These are phyloP conservation scores for Sesia apiformis DNA, from an alignment of 2,888 invertebrate genomes.

Conservation along the genomic window DNA sequence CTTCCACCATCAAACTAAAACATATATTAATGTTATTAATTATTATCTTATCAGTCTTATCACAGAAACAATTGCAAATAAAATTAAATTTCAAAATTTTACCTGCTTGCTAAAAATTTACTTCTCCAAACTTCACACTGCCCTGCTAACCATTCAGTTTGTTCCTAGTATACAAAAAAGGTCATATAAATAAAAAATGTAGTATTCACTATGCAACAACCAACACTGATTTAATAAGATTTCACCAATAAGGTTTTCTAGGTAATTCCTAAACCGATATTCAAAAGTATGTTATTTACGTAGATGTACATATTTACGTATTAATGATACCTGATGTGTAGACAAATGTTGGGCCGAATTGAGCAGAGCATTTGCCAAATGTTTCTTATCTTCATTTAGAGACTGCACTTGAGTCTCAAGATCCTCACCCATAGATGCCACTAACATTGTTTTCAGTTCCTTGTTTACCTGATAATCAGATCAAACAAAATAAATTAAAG, in stretches of 20 bases:
- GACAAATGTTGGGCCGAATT: slow-evolving; percentile 90
- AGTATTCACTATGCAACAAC: too few relatives aligned
- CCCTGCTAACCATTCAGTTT: slow-evolving; percentile 93
- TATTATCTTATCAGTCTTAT: too few relatives aligned
- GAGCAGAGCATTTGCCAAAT: slow-evolving; percentile 87
- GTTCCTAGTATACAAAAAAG: slow-evolving; percentile 72
- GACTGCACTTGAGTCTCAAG: slow-evolving; percentile 91
- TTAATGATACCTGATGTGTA: slow-evolving; percentile 79
- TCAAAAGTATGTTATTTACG: too few relatives aligned
- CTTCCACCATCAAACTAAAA: slow-evolving; percentile 91
- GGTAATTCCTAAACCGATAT: too few relatives aligned
- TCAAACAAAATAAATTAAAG: too few relatives aligned
- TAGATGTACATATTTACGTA: not conserved
- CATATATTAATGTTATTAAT: too few relatives aligned
- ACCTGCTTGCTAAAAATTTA: slow-evolving; percentile 96
- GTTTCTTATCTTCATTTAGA: slow-evolving; percentile 93
- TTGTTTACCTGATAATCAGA: slow-evolving; percentile 81
- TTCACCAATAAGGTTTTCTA: too few relatives aligned
- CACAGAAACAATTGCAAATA: too few relatives aligned
- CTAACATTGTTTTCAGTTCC: slow-evolving; percentile 92
- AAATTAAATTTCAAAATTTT: slow-evolving; percentile 8
- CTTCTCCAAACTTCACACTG: slow-evolving; percentile 98
- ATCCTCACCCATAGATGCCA: slow-evolving; percentile 97
- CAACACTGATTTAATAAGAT: too few relatives aligned
- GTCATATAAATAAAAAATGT: too few relatives aligned